Evolutionary conservation across 2,113 vertebrate species (phyloP), one percentile per base, ranked within the genome.

Genomic region (Synodontis membranacea): DNA sequence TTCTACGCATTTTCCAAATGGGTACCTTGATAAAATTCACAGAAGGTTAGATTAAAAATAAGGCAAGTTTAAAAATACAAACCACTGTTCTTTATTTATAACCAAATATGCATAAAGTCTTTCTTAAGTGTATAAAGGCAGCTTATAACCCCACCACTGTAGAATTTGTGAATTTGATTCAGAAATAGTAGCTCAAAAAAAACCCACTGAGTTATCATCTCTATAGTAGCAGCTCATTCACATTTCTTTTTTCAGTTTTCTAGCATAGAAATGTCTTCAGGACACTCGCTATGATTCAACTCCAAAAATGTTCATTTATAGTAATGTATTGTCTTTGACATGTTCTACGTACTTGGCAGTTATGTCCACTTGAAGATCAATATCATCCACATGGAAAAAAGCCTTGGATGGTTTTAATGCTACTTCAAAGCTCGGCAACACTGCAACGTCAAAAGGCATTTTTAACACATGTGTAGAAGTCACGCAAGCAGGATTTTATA

Each of bases 371-470:
- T 0, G 31, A 87, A 96, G 93, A 0, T 91, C n/a, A 0, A 91
- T 0, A 31, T 92, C 84, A n/a, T 95, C 91, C 0, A 96, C 88
- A 83, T 95, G 95, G 88, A 94, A 95, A 91, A 95, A 96, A 42
- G 92, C 90, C 88, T 93, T 91, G 1, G 58, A 3, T 0, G 92
- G 93, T 0, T 88, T 84, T 89, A 97, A 50, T 5, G 52, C 5
- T 58, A 97, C 95, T 87, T 96, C 96, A 1, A 96, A 96, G 31
- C 81, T 91, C 39, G 91, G 90, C 8, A 91, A 82, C 4, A 91
- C 91, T 92, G 48, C 72, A 87, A 68, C 82, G 14, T 28, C 60
- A 54, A 83, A 56, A 15, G 8, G n/a, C 48, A 56, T n/a, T 17
- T 31, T 82, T 9, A 19, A 25, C 37, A 82, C 31, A 85, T 7